Conservation (phyloP, 2,888 invertebrate species). For the Incurvaria masculella region DNA sequence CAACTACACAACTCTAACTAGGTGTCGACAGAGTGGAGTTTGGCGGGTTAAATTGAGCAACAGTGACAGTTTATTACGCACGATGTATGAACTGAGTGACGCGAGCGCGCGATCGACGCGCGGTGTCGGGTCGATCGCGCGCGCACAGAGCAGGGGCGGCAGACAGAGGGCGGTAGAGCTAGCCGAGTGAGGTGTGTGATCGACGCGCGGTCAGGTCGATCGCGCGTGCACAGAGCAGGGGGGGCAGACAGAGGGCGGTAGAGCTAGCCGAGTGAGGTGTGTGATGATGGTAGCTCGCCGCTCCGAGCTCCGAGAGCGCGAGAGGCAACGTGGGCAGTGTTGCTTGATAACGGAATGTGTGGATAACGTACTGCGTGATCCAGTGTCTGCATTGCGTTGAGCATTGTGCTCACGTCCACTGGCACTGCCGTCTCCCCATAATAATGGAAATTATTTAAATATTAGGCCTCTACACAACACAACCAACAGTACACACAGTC, state of each 20-base stretch:
- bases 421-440: conserved; percentile 68
- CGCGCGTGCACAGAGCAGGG: background rate
- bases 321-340: background rate
- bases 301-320: background rate
- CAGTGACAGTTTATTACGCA: background rate
- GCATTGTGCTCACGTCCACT: conserved; percentile 72
- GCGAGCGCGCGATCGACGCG: background rate
- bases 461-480: conserved; percentile 30
- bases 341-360: conserved; percentile 23
- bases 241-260: too few relatives aligned
- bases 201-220: background rate
- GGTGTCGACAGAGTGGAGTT: too few relatives aligned
- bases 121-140: background rate
- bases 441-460: conserved; percentile 11
- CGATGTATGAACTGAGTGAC: background rate
- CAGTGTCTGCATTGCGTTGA: conserved; percentile 66
- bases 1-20: too few relatives aligned
- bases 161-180: too few relatives aligned
- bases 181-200: background rate
- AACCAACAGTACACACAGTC: conserved; percentile 32
- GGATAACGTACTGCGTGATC: conserved; percentile 53
- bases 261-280: background rate
- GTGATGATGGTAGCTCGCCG: background rate
- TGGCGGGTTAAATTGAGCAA: background rate
- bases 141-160: background rate